Conservation (phyloP, 1,140 invertebrate species). For the Cotesia glomerata region DNA sequence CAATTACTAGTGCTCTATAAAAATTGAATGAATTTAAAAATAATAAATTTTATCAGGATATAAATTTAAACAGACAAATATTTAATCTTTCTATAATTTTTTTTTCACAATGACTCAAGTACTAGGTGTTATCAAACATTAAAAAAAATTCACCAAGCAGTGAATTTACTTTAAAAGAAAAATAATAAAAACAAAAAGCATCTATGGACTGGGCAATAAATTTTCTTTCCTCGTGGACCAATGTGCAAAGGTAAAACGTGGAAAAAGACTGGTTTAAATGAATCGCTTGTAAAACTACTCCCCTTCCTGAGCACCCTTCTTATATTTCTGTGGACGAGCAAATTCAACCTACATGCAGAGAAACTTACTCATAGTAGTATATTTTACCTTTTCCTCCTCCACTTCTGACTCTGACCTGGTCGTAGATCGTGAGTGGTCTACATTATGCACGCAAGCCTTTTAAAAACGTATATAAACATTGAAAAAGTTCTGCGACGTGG, state of each 20-base stretch:
- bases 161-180: neutral
- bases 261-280: slow-evolving; percentile 29
- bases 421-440: slow-evolving; percentile 35
- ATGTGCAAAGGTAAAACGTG: slow-evolving; percentile 7
- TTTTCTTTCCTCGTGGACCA: slow-evolving; percentile 25
- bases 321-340: slow-evolving; percentile 39
- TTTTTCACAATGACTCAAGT: no score
- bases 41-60: no score
- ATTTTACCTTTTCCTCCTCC: slow-evolving; percentile 8
- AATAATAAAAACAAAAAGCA: slow-evolving; percentile 1
- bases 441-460: slow-evolving; percentile 47
- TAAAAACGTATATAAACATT: slow-evolving; percentile 45
- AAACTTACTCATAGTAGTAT: neutral
- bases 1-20: no score
- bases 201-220: slow-evolving; percentile 22
- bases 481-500: slow-evolving; percentile 42
- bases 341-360: slow-evolving; percentile 40
- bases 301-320: slow-evolving; percentile 25
- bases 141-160: neutral
- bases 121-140: no score
- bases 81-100: no score
- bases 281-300: slow-evolving; percentile 28
- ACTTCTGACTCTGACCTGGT: slow-evolving; percentile 1
- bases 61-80: no score
- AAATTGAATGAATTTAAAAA: no score